Evolutionary conservation across 2,113 vertebrate genomes (phyloP), one percentile per base, ranked within the genome.

Genomic region (Pseudonaja textilis): DNA sequence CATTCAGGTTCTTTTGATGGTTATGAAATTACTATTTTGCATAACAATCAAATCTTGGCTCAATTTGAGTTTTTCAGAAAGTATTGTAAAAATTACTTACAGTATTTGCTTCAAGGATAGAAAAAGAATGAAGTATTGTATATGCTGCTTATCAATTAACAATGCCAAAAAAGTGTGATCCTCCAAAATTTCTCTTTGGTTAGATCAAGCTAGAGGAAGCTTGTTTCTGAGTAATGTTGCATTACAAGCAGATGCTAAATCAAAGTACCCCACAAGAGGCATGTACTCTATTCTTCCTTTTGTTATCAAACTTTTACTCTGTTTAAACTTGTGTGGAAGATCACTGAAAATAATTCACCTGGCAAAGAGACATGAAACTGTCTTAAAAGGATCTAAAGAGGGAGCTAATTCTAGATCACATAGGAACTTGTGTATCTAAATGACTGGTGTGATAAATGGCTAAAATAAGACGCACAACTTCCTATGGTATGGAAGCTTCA

Each of bases 61-160:
- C 90, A 96, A 92, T 86, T 93, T 94, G 85, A 26, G 87, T 93
- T 95, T 95, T 95, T 94, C 92, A 96, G 93, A 94, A 95, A 93
- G 92, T 94, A 95, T 95, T 86, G 93, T 95, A 39, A 92, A 96
- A 91, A 94, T 42, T 87, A 87, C 90, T 94, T 89, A 57, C 20
- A 57, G 56, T 22, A 93, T 96, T 93, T 95, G 95, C 92, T 92
- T 91, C 92, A 93, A 95, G 89, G 91, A 91, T 93, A 95, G 90
- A 95, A 97, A 96, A 96, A 81, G 26, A 50, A 10, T 39, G 87
- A 29, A 25, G 59, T 93, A n/a, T 42, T 92, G 74, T 91, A 87
- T 39, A 16, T 4, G 29, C n/a, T 91, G 56, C 90, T 92, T 93
- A 61, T 45, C 88, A 95, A 91, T 34, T 93, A 93, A 95, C 90